Evolutionary conservation across 2,888 invertebrate species (phyloP).

Genomic region (Tetramorium bicarinatum): DNA sequence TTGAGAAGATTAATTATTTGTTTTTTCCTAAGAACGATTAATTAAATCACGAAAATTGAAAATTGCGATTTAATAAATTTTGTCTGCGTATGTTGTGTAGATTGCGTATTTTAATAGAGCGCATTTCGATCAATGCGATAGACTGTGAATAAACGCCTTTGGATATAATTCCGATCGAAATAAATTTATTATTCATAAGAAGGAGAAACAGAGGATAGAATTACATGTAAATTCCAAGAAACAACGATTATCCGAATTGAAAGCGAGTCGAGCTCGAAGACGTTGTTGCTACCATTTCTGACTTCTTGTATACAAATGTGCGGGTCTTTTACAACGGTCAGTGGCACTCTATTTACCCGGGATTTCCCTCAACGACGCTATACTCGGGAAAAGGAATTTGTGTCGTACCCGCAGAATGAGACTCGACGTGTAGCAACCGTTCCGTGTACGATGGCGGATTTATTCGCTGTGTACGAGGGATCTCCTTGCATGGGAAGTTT

Average conservation of each 20-base stretch:
- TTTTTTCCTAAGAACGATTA: neutral
- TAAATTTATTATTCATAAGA: neutral
- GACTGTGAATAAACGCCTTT: neutral
- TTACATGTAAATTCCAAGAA: conserved; percentile 13
- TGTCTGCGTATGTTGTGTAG: no score
- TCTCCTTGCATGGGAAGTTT: conserved; percentile 31
- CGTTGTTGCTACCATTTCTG: conserved; percentile 24
- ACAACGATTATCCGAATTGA: conserved; percentile 37
- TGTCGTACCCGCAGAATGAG: conserved; percentile 50
- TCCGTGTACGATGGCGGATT: conserved; percentile 59
- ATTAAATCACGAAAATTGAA: neutral
- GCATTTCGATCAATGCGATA: neutral
- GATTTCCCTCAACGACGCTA: conserved; percentile 47
- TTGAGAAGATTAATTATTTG: neutral
- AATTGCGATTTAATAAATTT: neutral
- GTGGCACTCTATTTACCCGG: conserved; percentile 61
- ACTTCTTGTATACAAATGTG: conserved; percentile 42
- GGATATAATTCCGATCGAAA: neutral
- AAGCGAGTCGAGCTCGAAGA: conserved; percentile 29
- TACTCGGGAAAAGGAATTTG: conserved; percentile 53
- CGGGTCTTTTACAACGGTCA: conserved; percentile 51
- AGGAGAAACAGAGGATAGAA: neutral
- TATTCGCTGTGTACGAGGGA: conserved; percentile 30
- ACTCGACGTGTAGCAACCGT: conserved; percentile 58
- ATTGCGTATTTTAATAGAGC: neutral